phyloP scores from a whole-genome alignment of 2,797 vertebrate genomes.

The Sarcophilus harrisii region DNA sequence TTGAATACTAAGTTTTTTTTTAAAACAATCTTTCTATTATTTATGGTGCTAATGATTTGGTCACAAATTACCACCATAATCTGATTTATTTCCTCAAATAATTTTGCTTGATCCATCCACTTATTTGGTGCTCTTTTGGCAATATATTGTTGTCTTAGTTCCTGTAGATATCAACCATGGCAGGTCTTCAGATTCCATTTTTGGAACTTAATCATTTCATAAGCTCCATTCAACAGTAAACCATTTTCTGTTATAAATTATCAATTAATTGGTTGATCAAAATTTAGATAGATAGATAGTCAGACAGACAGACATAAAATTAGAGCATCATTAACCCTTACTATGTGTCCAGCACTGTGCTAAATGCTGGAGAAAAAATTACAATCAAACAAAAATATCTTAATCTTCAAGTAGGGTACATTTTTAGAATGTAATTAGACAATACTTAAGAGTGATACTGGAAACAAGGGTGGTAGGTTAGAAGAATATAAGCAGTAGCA shows the following conservation, averaged over 20 bases:
- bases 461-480: background rate
- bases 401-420: background rate
- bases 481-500: background rate
- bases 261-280: background rate
- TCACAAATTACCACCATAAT: background rate
- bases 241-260: background rate
- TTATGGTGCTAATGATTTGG: background rate
- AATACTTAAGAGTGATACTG: background rate
- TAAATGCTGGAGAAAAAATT: background rate
- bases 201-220: background rate
- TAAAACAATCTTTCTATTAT: background rate
- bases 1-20: background rate
- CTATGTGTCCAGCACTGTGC: background rate
- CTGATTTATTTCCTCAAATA: background rate
- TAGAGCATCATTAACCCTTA: background rate
- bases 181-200: background rate
- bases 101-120: background rate
- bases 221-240: background rate
- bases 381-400: background rate
- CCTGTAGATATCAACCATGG: background rate
- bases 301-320: background rate
- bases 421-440: background rate
- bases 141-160: background rate
- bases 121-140: background rate
- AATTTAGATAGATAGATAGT: background rate